Base-by-base conservation (phyloP, 2,888 invertebrate genomes). In the Deilephila porcellus region DNA sequence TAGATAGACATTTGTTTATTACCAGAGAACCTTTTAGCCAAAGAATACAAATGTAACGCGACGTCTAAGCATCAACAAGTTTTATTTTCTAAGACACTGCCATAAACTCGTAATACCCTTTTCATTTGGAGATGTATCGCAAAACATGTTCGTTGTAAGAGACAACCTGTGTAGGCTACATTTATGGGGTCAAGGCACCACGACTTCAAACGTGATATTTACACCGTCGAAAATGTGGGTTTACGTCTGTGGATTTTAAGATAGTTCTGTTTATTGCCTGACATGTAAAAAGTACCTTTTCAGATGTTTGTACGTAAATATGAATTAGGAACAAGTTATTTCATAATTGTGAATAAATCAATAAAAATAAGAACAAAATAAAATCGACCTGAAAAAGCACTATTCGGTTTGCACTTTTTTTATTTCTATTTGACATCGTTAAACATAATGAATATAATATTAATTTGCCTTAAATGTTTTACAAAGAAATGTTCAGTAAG, bases 71-170 rank as follows among this genome's bases (percentile, higher is more conserved):
- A 64, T 45, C 45, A 64, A 45, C 70, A 75, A 74, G 70, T 75
- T 73, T 74, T 75, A 76, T 74, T 63, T 73, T 74, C 76, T 64
- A 76, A 67, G 63, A 56, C 52, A 59, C 59, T 37, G 56, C 59
- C 56, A 59, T 64, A 19, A 53, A 62, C 60, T 63, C 62, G 62
- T 63, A 56, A 71, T 60, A 60, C 11, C 20, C 53, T 70, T 45
- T 60, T 71, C 34, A 60, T 11, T 34, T 37, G 34, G 32, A 37
- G 37, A 59, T 20, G 7, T 53, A 56, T 71, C 52, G 45, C 71
- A 63, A 73, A 72, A 73, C 64, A 53, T 32, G 67, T 73, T 71
- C 73, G 60, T 75, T 62, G 34, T 62, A 70, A 60, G 56, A 70
- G 53, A 62, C 62, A 70, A 73, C 70, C 62, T 73, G 25, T 67